Evolutionary conservation across 2,113 vertebrate genomes (phyloP).

Genomic region (Hemicordylus capensis): DNA sequence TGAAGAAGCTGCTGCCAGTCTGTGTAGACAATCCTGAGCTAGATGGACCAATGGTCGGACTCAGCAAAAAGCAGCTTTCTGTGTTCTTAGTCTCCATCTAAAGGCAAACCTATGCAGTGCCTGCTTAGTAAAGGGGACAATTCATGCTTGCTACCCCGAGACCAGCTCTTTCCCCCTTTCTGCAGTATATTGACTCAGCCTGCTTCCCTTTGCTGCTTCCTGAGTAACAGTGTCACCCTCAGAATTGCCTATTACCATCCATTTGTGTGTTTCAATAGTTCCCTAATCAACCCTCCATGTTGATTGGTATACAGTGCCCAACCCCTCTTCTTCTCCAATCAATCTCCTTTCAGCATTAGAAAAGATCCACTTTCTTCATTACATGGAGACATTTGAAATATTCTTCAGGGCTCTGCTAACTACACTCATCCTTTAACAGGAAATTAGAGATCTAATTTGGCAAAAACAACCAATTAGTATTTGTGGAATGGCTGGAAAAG

Average conservation of each 20-base stretch:
- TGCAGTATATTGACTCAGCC: too few species aligned
- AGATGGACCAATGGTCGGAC: too few species aligned
- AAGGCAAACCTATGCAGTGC: too few species aligned
- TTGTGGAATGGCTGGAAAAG: neutral
- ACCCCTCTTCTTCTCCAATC: neutral
- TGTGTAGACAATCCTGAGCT: too few species aligned
- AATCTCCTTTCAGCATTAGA: neutral
- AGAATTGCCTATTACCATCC: neutral
- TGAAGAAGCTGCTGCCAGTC: too few species aligned
- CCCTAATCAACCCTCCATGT: neutral
- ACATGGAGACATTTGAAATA: neutral
- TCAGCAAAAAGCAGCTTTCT: too few species aligned
- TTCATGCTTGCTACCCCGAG: too few species aligned
- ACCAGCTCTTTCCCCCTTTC: neutral
- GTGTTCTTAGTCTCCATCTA: too few species aligned
- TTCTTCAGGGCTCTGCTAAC: slow-evolving; percentile 23
- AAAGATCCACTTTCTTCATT: neutral
- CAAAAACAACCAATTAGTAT: slow-evolving; percentile 21
- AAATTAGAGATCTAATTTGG: neutral
- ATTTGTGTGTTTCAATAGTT: neutral
- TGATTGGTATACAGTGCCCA: neutral
- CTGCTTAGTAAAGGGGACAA: too few species aligned
- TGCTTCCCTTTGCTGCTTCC: neutral
- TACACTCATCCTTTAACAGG: neutral
- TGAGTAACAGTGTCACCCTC: neutral